These are phyloP conservation scores for Betta splendens DNA, from an alignment of 2,797 vertebrate genomes.

Conservation along the genomic window DNA sequence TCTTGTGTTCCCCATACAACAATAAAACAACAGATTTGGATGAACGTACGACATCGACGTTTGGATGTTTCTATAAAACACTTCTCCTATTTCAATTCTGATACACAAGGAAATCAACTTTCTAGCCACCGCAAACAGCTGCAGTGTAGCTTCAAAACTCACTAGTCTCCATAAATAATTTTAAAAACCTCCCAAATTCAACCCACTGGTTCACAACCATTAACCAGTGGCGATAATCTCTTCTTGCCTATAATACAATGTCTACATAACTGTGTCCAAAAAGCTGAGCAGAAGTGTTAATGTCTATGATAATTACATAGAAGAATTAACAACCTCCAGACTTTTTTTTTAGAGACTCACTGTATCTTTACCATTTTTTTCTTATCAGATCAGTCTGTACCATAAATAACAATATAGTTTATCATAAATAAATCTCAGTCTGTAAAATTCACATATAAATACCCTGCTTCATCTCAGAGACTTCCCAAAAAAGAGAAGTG, in stretches of 20 bases:
- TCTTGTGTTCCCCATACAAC: constrained; percentile 28
- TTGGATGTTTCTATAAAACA: constrained; percentile 43
- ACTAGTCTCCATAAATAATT: constrained; percentile 23
- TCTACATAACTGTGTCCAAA: constrained; percentile 25
- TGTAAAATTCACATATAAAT: constrained; percentile 78
- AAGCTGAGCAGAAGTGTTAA: constrained; percentile 35
- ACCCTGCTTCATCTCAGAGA: constrained; percentile 51
- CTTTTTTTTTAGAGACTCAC: constrained; percentile 46
- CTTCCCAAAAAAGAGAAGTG: constrained; percentile 42
- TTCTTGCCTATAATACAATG: constrained; percentile 29
- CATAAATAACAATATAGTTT: constrained; percentile 75
- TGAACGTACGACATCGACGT: constrained; percentile 42
- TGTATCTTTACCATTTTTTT: constrained; percentile 45
- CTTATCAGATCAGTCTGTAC: constrained; percentile 51
- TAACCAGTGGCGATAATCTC: constrained; percentile 37
- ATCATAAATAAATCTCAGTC: constrained; percentile 75
- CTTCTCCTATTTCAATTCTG: constrained; percentile 35
- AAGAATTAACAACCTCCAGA: constrained; percentile 28
- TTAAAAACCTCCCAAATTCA: constrained; percentile 8
- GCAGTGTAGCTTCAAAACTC: constrained; percentile 23
- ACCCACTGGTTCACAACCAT: constrained; percentile 23
- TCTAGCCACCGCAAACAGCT: constrained; percentile 37
- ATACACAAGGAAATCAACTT: constrained; percentile 7
- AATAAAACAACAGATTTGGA: constrained; percentile 48
- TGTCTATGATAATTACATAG: constrained; percentile 37